These are phyloP conservation scores for Proales similis DNA, from an alignment of 1,140 invertebrate species.

Conservation along the genomic window DNA sequence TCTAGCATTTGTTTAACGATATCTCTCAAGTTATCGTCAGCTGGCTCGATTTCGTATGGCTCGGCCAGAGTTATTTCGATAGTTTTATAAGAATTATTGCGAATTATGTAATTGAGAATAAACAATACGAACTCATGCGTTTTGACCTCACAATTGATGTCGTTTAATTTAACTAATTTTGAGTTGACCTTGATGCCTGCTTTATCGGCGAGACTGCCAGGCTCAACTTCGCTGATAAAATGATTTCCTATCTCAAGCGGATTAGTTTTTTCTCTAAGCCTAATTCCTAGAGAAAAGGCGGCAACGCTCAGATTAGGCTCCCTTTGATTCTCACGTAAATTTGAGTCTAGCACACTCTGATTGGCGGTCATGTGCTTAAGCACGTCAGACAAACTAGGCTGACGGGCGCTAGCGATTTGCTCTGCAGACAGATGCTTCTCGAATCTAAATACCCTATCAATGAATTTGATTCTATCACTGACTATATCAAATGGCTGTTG, in stretches of 20 bases:
- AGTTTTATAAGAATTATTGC: constrained; percentile 14
- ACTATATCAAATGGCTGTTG: no score
- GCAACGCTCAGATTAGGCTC: no score
- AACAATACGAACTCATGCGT: constrained; percentile 31
- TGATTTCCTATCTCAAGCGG: constrained; percentile 23
- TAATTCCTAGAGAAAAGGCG: constrained; percentile 23
- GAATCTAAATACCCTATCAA: no score
- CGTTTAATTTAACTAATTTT: constrained; percentile 1
- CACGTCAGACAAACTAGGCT: no score
- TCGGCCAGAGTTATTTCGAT: constrained; percentile 1
- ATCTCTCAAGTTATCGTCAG: constrained; percentile 20
- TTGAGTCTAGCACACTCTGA: no score
- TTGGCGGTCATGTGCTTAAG: no score
- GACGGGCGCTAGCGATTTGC: no score
- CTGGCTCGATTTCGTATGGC: constrained; percentile 6
- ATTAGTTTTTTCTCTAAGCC: constrained; percentile 14
- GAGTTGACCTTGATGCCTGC: constrained; percentile 13
- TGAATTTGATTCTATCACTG: no score
- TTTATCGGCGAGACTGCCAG: constrained; percentile 4
- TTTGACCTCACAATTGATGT: constrained; percentile 5
- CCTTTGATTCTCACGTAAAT: no score
- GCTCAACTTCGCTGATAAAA: constrained; percentile 29
- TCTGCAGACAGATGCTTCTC: no score
- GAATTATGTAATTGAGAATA: constrained; percentile 12
- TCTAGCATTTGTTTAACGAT: constrained; percentile 37